Evolutionary conservation across 1,140 invertebrate species (phyloP).

Genomic region (Thereuonema tuberculata): DNA sequence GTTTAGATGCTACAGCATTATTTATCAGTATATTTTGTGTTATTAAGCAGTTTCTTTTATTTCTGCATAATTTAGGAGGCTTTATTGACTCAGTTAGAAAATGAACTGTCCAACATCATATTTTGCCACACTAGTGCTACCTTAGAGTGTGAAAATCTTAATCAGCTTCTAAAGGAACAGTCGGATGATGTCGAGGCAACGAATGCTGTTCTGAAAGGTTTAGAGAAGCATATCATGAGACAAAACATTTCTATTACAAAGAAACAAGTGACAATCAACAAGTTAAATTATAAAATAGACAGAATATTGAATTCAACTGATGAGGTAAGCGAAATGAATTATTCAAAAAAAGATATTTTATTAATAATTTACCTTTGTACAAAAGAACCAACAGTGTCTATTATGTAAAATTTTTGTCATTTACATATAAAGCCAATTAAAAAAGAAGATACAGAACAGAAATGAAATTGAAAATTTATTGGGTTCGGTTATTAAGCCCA

Average conservation of each 20-base stretch:
- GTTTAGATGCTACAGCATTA: too few relatives aligned
- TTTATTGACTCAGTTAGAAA: not conserved
- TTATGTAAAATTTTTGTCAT: too few relatives aligned
- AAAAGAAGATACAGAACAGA: too few relatives aligned
- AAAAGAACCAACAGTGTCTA: too few relatives aligned
- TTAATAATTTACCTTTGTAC: too few relatives aligned
- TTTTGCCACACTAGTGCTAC: not conserved
- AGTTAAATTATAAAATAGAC: not conserved
- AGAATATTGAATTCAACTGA: not conserved
- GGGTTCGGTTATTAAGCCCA: too few relatives aligned
- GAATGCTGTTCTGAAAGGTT: not conserved
- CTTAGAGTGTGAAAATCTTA: not conserved
- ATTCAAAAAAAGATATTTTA: too few relatives aligned
- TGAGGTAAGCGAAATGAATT: too few relatives aligned
- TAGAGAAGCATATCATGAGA: not conserved
- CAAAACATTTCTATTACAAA: not conserved
- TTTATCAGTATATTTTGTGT: too few relatives aligned
- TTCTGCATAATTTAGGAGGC: not conserved
- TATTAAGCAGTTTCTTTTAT: too few relatives aligned
- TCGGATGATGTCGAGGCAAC: not conserved
- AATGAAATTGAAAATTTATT: too few relatives aligned
- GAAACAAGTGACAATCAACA: not conserved
- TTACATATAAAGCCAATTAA: too few relatives aligned
- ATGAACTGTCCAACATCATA: not conserved
- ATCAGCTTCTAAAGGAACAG: not conserved